Evolutionary conservation across 2,797 vertebrate species (phyloP), one percentile per base, ranked within the genome.

Genomic region (Pipistrellus kuhlii): DNA sequence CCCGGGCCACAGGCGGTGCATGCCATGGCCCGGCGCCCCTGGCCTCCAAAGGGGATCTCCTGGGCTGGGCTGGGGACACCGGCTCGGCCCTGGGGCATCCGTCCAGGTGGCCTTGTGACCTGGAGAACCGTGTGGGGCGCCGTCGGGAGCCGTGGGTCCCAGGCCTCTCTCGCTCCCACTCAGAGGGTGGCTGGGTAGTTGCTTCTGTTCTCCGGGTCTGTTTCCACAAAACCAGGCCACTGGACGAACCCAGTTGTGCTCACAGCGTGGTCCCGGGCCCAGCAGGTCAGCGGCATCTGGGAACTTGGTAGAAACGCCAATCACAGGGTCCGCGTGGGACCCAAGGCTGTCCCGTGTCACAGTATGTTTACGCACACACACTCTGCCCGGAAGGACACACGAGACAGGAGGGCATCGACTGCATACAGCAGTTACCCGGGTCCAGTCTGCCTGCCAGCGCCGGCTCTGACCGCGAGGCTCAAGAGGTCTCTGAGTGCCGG

Each of bases 111-210:
- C 35, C 23, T 27, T 0, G 8, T 5, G 9, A 13, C 2, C 14
- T 6, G 20, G 12, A 23, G 35, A 46, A 27, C 1, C 0, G 46
- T 14, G 30, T 4, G 1, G 18, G 15, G 32, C 12, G 14, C n/a
- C 1, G 32, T 27, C 27, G 13, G 51, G 44, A 68, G 59, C 27
- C 10, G 0, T 23, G 68, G 6, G 8, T 18, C 14, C 44, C 3
- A 2, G 27, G 32, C 6, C 1, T 46, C 23, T 48, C 62, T 73
- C 35, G 11, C 10, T 20, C 48, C 18, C 18, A 5, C 30, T 72
- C 25, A 3, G 51, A 32, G 23, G 55, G 8, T 0, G 11, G 53
- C 8, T 1, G 11, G 32, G 64, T 0, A 2, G 35, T 8, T 13
- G 35, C 38, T 53, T 81, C 53, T 7, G 9, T 7, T 12, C 38